Percentiles rank a stretch among this genome's conserved stretches.
phyloP scores from a whole-genome alignment of 2,888 invertebrate genomes.

The Tanaodytes sp. region DNA sequence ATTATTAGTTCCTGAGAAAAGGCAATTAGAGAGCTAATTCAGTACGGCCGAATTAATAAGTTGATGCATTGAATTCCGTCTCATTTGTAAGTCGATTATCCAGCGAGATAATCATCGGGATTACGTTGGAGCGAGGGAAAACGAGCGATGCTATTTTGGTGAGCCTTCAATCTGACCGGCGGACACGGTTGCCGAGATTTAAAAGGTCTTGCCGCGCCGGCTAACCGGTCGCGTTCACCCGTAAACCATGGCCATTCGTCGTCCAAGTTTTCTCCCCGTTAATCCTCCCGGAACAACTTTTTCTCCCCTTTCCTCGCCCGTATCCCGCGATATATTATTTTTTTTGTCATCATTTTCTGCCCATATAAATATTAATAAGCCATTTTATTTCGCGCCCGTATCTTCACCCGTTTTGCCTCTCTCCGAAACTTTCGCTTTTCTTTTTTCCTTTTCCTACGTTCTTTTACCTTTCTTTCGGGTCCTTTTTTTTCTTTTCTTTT shows the following conservation, averaged over 20 bases:
- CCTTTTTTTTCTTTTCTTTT: slow-evolving; percentile 28
- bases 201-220: slow-evolving; percentile 58
- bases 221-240: slow-evolving; percentile 61
- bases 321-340: slow-evolving; percentile 47
- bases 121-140: slow-evolving; percentile 46
- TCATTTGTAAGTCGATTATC: slow-evolving; percentile 42
- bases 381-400: slow-evolving; percentile 27
- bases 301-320: slow-evolving; percentile 24
- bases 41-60: slow-evolving; percentile 39
- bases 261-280: slow-evolving; percentile 57
- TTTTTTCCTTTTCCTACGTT: slow-evolving; percentile 3
- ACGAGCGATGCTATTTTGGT: slow-evolving; percentile 56
- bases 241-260: slow-evolving; percentile 61
- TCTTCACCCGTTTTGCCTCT: slow-evolving; percentile 28
- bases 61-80: slow-evolving; percentile 22
- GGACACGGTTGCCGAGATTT: slow-evolving; percentile 59
- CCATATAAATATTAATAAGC: slow-evolving; percentile 48
- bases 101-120: slow-evolving; percentile 17
- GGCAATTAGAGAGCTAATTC: no score
- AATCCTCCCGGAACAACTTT: slow-evolving; percentile 44
- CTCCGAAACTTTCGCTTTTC: slow-evolving; percentile 42
- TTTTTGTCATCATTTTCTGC: slow-evolving; percentile 49
- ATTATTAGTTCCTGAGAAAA: background rate
- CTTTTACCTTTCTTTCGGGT: slow-evolving; percentile 28
- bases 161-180: slow-evolving; percentile 58